phyloP scores from a whole-genome alignment of 2,797 vertebrate genomes.

The Coreius guichenoti region DNA sequence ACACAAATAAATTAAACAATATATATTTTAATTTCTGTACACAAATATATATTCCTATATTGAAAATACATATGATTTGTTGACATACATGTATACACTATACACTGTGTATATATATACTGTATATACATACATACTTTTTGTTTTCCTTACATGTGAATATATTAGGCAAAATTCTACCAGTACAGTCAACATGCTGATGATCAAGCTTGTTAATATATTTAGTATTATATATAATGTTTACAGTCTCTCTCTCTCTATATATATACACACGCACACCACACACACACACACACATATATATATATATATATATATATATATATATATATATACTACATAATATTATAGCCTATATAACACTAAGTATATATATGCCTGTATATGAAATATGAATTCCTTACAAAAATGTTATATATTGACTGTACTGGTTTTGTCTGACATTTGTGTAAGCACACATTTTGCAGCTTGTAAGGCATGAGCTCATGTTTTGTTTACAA shows the following conservation, averaged over 20 bases:
- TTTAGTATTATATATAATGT: neutral
- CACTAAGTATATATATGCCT: neutral
- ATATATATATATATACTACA: neutral
- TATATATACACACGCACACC: neutral
- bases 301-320: neutral
- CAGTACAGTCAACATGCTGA: neutral
- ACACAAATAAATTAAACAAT: no score
- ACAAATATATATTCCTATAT: neutral
- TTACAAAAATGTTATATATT: neutral
- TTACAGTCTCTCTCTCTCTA: no score
- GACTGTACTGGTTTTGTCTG: neutral
- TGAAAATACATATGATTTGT: neutral
- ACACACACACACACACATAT: no score
- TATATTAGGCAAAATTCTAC: neutral
- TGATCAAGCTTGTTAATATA: neutral
- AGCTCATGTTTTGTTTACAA: conserved; percentile 78
- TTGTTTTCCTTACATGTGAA: no score
- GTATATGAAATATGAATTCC: neutral
- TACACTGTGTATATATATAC: no score
- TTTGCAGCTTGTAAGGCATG: conserved; percentile 65
- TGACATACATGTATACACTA: neutral
- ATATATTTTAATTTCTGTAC: no score
- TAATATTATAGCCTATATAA: no score
- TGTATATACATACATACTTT: no score
- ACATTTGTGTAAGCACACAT: conserved; percentile 12